These are phyloP conservation scores for Anguilla megastoma DNA, from an alignment of 2,797 vertebrate genomes.

Conservation along the genomic window DNA sequence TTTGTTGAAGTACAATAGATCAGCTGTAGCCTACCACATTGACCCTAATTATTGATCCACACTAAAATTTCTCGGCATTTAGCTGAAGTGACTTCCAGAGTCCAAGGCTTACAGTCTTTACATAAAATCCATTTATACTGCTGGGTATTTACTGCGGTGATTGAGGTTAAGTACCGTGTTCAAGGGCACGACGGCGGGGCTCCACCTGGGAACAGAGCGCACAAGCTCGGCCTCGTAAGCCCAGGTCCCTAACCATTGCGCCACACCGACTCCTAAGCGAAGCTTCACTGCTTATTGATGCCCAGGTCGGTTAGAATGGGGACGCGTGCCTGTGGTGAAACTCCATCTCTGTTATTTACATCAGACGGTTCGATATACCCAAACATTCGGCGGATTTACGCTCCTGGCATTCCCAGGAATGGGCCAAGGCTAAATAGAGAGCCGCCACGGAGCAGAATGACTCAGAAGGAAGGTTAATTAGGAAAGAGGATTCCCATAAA, in stretches of 20 bases:
- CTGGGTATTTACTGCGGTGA: no score
- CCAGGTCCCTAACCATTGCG: no score
- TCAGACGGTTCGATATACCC: neutral
- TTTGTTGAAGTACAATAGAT: neutral
- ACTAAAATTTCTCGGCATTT: no score
- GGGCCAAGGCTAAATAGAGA: neutral
- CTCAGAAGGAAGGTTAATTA: neutral
- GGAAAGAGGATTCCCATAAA: conserved; percentile 3
- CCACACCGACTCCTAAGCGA: neutral
- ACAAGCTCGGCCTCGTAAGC: no score
- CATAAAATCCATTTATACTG: no score
- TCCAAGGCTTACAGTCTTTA: no score
- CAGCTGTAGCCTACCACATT: neutral
- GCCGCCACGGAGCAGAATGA: neutral
- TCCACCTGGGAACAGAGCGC: no score
- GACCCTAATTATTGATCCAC: neutral
- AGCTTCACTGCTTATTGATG: neutral
- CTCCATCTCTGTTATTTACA: neutral
- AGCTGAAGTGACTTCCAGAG: no score
- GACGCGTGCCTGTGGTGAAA: neutral
- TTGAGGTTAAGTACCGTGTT: no score
- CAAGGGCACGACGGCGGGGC: no score
- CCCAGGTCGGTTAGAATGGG: neutral
- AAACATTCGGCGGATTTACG: neutral
- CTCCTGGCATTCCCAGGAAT: neutral